Base-by-base conservation (phyloP, 2,888 invertebrate species). In the Myathropa florea region DNA sequence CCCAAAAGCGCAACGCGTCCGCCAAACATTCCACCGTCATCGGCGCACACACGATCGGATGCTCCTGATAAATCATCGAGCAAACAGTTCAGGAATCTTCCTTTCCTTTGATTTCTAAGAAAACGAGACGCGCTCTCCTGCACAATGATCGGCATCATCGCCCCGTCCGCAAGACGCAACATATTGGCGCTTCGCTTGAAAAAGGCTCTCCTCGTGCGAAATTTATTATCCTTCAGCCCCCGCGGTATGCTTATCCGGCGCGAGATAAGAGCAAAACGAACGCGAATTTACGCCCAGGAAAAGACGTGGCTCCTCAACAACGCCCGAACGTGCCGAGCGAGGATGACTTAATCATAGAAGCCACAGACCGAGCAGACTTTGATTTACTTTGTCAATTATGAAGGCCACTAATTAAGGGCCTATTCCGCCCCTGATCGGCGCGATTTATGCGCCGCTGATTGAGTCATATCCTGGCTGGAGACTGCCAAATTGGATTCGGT, bases 351-450 rank as follows among this genome's bases (percentile, higher is more conserved):
- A 86, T 86, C 78, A 79, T 83, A 86, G 85, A 81, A 75, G 46
- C 84, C 60, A 68, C 68, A 64, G 24, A 70, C 26, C 18, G 63
- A 57, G 33, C 12, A 23, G 78, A 68, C 82, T 64, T 63, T 85
- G 82, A 85, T 85, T 85, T 85, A 85, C 85, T 85, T 82, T 82
- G 82, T 86, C 85, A 86, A 86, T 83, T 78, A 78, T 86, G 86
- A 86, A 86, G 75, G 75, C 78, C 83, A 86, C 86, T 86, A 83
- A 86, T 86, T 86, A 86, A 86, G 75, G 83, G 55, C 24, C 86
- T 75, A 63, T 65, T 70, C 83, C 78, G 78, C 73, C 82, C 73
- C 67, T 65, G 85, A 82, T 82, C 59, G 39, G 4, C 18, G 85
- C 86, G 83, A 85, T 85, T 85, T 85, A 85, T 85, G 85, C 73